Evolutionary conservation across 2,113 vertebrate species (phyloP).

Genomic region (Geococcyx californianus): DNA sequence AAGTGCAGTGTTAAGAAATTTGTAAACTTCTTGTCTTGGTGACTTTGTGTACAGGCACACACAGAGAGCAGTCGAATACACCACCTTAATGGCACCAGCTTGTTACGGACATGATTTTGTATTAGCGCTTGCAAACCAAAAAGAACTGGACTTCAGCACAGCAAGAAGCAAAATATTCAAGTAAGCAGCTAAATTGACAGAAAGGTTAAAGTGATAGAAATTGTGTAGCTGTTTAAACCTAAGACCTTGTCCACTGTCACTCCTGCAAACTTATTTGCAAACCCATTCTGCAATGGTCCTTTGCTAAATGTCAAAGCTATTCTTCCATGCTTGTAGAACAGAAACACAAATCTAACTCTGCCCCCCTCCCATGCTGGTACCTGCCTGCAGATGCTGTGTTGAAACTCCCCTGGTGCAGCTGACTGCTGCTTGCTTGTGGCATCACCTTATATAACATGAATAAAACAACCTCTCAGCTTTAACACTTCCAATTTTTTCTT

Average conservation of each 20-base stretch:
- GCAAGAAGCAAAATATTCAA: neutral
- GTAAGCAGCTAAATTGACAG: neutral
- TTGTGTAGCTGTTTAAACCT: neutral
- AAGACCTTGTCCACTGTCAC: neutral
- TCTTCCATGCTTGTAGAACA: neutral
- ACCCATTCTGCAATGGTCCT: neutral
- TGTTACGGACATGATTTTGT: neutral
- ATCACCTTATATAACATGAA: neutral
- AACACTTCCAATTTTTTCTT: neutral
- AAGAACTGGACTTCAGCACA: neutral
- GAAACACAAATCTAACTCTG: neutral
- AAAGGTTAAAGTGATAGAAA: neutral
- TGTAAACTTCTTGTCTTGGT: neutral
- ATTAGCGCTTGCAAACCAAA: neutral
- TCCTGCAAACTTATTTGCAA: constrained; percentile 23
- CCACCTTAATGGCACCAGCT: neutral
- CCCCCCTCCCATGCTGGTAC: neutral
- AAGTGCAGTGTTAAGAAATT: neutral
- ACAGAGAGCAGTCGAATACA: neutral
- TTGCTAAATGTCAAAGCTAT: neutral
- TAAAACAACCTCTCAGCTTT: neutral
- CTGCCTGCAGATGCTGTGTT: neutral
- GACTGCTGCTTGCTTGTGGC: neutral
- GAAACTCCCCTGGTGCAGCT: neutral
- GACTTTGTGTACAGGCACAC: neutral